Conservation (phyloP, 2,113 vertebrate genomes). For the Ptychochromis oligacanthus region DNA sequence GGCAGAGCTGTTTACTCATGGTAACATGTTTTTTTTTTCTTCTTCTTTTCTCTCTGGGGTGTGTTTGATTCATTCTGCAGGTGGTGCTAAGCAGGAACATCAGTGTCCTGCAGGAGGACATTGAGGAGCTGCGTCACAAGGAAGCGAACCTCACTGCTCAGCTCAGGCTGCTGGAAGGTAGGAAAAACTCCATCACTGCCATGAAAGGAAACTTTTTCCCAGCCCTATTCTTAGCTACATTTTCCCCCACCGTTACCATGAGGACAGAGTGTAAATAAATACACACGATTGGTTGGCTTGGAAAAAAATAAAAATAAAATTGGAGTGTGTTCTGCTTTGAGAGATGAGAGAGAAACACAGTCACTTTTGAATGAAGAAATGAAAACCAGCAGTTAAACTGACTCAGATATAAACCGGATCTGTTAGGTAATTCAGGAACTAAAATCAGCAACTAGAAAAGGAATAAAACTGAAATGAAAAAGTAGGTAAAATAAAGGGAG, state of each 20-base stretch:
- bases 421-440: no score
- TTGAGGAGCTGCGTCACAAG: slow-evolving; percentile 51
- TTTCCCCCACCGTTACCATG: slow-evolving; percentile 64
- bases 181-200: slow-evolving; percentile 70
- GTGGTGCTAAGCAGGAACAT: slow-evolving; percentile 63
- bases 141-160: slow-evolving; percentile 67
- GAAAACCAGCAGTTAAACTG: no score
- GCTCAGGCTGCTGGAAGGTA: slow-evolving; percentile 66
- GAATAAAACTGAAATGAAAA: no score
- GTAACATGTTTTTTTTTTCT: neutral
- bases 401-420: no score
- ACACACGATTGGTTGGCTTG: slow-evolving; percentile 30
- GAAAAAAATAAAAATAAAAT: neutral
- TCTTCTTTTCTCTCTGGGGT: neutral
- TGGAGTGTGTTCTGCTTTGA: neutral
- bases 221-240: slow-evolving; percentile 65
- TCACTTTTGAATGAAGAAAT: no score
- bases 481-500: no score
- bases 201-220: slow-evolving; percentile 72
- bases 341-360: neutral
- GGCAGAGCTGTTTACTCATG: neutral
- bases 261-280: slow-evolving; percentile 72
- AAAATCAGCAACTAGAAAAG: no score
- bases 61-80: slow-evolving; percentile 54
- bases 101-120: slow-evolving; percentile 49